Conservation (phyloP, 2,113 vertebrate genomes). For the Prunella fulvescens region DNA sequence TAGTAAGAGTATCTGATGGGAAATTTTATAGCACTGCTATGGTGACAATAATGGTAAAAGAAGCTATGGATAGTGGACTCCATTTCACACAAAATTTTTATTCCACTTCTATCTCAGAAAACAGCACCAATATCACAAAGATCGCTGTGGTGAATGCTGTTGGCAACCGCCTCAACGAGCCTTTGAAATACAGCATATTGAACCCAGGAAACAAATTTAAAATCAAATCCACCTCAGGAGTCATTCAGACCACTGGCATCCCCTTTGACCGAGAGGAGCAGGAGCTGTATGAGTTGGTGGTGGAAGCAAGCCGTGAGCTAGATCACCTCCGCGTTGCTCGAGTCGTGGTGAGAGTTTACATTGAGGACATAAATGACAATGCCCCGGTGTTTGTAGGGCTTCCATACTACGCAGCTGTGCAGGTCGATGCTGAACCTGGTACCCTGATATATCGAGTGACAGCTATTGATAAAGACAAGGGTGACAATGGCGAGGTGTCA, state of each 20-base stretch:
- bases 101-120: conserved; percentile 89
- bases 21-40: conserved; percentile 89
- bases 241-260: conserved; percentile 90
- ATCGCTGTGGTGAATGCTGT: conserved; percentile 91
- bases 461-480: conserved; percentile 90
- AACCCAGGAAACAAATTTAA: conserved; percentile 91
- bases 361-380: conserved; percentile 95
- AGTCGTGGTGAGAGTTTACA: conserved; percentile 87
- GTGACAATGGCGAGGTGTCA: conserved; percentile 88
- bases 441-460: conserved; percentile 87
- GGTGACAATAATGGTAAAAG: conserved; percentile 85
- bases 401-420: conserved; percentile 95
- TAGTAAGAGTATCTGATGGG: conserved; percentile 89
- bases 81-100: conserved; percentile 88
- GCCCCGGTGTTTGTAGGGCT: conserved; percentile 90
- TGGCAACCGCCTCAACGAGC: conserved; percentile 92
- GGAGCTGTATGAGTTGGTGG: conserved; percentile 91
- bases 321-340: conserved; percentile 88
- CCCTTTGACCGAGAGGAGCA: conserved; percentile 92
- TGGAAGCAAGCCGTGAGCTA: conserved; percentile 90
- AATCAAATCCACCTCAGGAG: conserved; percentile 91
- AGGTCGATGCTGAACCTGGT: conserved; percentile 90
- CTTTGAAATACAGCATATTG: conserved; percentile 88
- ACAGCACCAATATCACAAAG: conserved; percentile 86
- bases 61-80: conserved; percentile 92